Conservation (phyloP, 2,797 vertebrate species). For the Phataginus tetradactyla region DNA sequence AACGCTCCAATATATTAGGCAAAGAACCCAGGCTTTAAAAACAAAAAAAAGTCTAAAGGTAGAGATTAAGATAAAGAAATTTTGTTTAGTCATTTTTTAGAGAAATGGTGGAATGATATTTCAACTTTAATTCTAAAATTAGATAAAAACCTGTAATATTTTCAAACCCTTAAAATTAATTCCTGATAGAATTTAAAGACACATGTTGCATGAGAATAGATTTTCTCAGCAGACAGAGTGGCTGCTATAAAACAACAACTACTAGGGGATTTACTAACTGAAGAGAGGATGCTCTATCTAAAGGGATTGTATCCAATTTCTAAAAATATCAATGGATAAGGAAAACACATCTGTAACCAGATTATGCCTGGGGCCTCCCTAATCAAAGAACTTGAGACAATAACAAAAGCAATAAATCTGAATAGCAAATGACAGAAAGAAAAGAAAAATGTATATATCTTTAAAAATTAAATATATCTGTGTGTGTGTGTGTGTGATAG, state of each 20-base stretch:
- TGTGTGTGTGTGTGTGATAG: background rate
- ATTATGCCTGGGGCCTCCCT: background rate
- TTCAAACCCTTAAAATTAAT: background rate
- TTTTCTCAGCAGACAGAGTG: background rate
- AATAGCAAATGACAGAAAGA: background rate
- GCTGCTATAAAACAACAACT: background rate
- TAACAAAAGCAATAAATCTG: background rate
- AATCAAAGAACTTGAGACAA: background rate
- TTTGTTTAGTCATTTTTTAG: background rate
- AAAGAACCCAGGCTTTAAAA: background rate
- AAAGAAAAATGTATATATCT: background rate
- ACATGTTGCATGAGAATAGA: background rate
- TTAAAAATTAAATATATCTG: background rate
- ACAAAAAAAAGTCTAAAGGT: background rate
- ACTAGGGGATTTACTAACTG: background rate
- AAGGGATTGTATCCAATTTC: background rate
- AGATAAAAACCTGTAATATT: background rate
- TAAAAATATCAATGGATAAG: background rate
- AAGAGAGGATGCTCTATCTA: background rate
- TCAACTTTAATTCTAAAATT: slow-evolving; percentile 2
- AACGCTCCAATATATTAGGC: background rate
- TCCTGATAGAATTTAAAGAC: background rate
- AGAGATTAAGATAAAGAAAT: background rate
- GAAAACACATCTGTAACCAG: background rate
- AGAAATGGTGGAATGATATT: background rate